Base-by-base conservation (phyloP, 2,888 invertebrate genomes). In the Apeira syringaria region DNA sequence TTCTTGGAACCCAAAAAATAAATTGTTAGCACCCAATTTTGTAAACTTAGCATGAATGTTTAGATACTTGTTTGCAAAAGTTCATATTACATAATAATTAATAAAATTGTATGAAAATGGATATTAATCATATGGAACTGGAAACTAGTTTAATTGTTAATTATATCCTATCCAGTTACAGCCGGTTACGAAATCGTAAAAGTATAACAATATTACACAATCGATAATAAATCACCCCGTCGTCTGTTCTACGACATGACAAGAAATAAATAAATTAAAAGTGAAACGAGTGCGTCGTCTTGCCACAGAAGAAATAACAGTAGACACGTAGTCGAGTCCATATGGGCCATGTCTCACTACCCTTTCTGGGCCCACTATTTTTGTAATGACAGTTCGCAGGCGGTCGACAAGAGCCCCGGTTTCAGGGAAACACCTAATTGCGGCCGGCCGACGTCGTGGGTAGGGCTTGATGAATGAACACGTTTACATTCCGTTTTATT, bases 301-400 rank as follows among this genome's bases (percentile, higher is more conserved):
- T 25, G 50, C 46, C 50, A 43, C 43, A 43, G 43, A 24, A 7
- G 10, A 22, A 17, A 22, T 43, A 15, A 22, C 18, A 42, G 36
- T 43, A 31, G 29, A 12, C 9, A n/a, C 59, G 61, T 20, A 13
- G 18, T 5, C 65, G 61, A 59, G 74, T 75, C 87, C 87, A 87
- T 84, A 86, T 86, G 87, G 79, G 69, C 69, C 72, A 48, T 75
- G 80, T 87, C 86, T 73, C 70, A 59, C 81, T 83, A 87, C 87
- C 87, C 87, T 88, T 88, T 87, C 85, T 77, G 81, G 69, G 76
- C 70, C 80, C 83, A 84, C 85, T 87, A 87, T 87, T 88, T 88
- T 81, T 75, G 81, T 86, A 86, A 79, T 86, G 88, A 88, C 86
- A 83, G 81, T 81, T 73, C 57, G 80, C 88, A 88, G 85, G 86